phyloP scores from a whole-genome alignment of 2,888 invertebrate species.

The Steromphala cineraria region DNA sequence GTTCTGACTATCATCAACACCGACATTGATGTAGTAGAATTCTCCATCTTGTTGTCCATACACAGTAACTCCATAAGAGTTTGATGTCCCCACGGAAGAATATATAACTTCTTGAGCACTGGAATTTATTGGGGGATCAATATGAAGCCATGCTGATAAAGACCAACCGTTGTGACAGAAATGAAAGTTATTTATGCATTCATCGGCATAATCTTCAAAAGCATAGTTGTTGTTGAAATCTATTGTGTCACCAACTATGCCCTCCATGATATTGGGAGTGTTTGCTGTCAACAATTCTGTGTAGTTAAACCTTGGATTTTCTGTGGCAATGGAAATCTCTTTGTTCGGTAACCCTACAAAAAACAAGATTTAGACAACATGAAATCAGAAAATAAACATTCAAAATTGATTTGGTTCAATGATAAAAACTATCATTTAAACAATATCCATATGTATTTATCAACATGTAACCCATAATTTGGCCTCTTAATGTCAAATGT shows the following conservation, averaged over 20 bases:
- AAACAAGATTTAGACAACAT: neutral
- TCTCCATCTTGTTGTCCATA: neutral
- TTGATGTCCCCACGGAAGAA: neutral
- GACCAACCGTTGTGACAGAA: conserved; percentile 41
- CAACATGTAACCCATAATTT: too few relatives aligned
- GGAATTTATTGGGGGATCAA: neutral
- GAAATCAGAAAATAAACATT: too few relatives aligned
- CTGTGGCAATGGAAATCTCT: neutral
- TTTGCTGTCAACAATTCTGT: neutral
- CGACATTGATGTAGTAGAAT: neutral
- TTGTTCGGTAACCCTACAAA: conserved; percentile 9
- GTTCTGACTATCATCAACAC: neutral
- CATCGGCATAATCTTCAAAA: conserved; percentile 4
- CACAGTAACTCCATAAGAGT: neutral
- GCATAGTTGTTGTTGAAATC: neutral
- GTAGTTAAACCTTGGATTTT: neutral
- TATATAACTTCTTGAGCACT: neutral
- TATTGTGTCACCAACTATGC: neutral
- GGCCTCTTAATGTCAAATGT: too few relatives aligned
- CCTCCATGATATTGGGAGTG: neutral
- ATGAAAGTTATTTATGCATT: conserved; percentile 32
- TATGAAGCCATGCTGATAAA: conserved; percentile 32
- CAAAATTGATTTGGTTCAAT: too few relatives aligned
- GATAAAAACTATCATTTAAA: too few relatives aligned
- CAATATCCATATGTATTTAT: too few relatives aligned